Conservation (phyloP, 2,888 invertebrate species). For the Vandiemenella viatica region DNA sequence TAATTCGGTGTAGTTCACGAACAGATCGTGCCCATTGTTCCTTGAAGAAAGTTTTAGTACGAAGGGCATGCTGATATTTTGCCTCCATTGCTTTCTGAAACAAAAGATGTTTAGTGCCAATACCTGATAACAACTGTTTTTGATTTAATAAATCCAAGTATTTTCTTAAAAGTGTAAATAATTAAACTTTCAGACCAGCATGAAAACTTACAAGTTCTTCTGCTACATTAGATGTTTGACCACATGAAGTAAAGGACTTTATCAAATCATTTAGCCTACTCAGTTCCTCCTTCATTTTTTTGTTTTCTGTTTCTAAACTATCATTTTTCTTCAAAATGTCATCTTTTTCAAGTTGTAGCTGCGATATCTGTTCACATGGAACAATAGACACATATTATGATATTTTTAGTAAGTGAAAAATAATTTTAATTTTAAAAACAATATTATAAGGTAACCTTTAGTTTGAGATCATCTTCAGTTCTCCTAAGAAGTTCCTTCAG, state of each 20-base stretch:
- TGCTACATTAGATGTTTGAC: conserved; percentile 48
- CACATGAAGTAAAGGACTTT: conserved; percentile 45
- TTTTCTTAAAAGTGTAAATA: too few relatives aligned
- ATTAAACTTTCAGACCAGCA: background rate
- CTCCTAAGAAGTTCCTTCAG: conserved; percentile 39
- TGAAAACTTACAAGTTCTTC: conserved; percentile 42
- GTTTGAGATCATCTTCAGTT: conserved; percentile 41
- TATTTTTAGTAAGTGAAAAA: too few relatives aligned
- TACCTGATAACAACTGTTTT: too few relatives aligned
- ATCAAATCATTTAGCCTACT: conserved; percentile 31
- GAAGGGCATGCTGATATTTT: conserved; percentile 44
- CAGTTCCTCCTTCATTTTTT: conserved; percentile 26
- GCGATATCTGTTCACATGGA: too few relatives aligned
- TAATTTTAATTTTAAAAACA: too few relatives aligned
- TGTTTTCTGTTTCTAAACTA: conserved; percentile 23
- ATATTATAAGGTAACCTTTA: too few relatives aligned
- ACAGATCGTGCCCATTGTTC: conserved; percentile 57
- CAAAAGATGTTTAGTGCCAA: too few relatives aligned
- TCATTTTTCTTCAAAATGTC: conserved; percentile 26
- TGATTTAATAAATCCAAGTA: too few relatives aligned
- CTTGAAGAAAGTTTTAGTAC: conserved; percentile 58
- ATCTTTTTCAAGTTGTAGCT: conserved; percentile 18
- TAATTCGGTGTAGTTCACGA: conserved; percentile 47
- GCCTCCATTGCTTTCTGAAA: conserved; percentile 42
- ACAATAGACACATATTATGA: background rate